Evolutionary conservation across 2,113 vertebrate species (phyloP).

Genomic region (Scortum barcoo): DNA sequence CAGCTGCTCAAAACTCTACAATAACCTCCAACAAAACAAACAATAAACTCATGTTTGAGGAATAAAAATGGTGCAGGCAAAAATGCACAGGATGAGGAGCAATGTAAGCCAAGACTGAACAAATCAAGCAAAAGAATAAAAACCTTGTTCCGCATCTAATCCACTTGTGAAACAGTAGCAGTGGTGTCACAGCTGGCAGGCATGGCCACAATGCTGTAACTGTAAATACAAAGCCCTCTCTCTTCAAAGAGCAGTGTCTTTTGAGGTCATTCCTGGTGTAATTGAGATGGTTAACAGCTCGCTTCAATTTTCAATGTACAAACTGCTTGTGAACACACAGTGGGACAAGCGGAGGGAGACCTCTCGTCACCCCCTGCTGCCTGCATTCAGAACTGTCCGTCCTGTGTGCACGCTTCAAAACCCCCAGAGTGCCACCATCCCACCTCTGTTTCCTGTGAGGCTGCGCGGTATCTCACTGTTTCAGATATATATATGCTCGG

Average conservation of each 20-base stretch:
- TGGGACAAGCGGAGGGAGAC: background rate
- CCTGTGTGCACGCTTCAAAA: background rate
- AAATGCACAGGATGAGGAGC: too few relatives aligned
- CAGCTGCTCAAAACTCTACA: too few relatives aligned
- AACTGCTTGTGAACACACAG: background rate
- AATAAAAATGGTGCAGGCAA: too few relatives aligned
- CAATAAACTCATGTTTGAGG: too few relatives aligned
- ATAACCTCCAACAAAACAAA: too few relatives aligned
- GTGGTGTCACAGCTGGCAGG: background rate
- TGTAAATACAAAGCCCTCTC: background rate
- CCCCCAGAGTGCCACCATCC: background rate
- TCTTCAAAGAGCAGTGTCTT: background rate
- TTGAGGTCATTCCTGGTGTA: background rate
- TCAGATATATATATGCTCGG: slow-evolving; percentile 13
- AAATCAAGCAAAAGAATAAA: too few relatives aligned
- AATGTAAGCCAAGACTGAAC: too few relatives aligned
- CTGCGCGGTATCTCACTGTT: slow-evolving; percentile 24
- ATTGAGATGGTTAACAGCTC: background rate
- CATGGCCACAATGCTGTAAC: background rate
- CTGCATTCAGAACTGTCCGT: slow-evolving; percentile 22
- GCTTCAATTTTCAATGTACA: too few relatives aligned
- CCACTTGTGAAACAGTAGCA: too few relatives aligned
- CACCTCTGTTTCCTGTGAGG: background rate
- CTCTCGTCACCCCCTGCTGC: slow-evolving; percentile 24
- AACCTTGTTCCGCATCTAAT: too few relatives aligned